phyloP scores from a whole-genome alignment of 2,888 invertebrate genomes.

The Belgica antarctica region DNA sequence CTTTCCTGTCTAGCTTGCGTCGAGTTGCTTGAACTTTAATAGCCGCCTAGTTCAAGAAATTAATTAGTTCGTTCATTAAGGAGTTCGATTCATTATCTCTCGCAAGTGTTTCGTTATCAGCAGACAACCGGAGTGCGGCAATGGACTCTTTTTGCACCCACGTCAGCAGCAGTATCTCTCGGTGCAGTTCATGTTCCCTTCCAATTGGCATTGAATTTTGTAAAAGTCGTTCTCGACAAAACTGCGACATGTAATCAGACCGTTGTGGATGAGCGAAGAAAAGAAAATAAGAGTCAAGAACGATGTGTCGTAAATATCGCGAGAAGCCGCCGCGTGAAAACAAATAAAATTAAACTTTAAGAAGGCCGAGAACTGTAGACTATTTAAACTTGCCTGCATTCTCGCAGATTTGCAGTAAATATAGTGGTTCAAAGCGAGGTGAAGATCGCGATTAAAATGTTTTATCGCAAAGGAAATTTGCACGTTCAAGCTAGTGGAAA shows the following conservation, averaged over 20 bases:
- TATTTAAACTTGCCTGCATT: background rate
- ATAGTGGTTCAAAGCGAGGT: background rate
- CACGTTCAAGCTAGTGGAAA: too few species aligned
- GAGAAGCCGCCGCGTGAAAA: background rate
- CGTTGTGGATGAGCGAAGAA: background rate
- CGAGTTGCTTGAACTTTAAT: slow-evolving; percentile 9
- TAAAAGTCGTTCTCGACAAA: background rate
- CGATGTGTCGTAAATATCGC: background rate
- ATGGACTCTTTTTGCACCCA: background rate
- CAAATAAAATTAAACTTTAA: slow-evolving; percentile 10
- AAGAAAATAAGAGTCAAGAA: slow-evolving; percentile 13
- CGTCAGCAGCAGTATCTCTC: background rate
- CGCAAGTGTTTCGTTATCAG: too few species aligned
- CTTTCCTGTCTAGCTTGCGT: background rate
- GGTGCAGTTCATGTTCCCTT: background rate
- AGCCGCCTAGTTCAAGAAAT: background rate
- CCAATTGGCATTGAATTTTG: background rate
- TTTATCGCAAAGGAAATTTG: too few species aligned
- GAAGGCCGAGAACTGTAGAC: slow-evolving; percentile 3
- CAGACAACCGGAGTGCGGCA: too few species aligned
- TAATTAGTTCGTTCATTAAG: too few species aligned
- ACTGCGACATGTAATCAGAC: slow-evolving; percentile 4
- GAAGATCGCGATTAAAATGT: background rate
- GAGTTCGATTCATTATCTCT: background rate
- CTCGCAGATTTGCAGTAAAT: too few species aligned